Evolutionary conservation across 2,888 invertebrate genomes (phyloP), one percentile per base, ranked within the genome.

Genomic region (Suillia variegata): DNA sequence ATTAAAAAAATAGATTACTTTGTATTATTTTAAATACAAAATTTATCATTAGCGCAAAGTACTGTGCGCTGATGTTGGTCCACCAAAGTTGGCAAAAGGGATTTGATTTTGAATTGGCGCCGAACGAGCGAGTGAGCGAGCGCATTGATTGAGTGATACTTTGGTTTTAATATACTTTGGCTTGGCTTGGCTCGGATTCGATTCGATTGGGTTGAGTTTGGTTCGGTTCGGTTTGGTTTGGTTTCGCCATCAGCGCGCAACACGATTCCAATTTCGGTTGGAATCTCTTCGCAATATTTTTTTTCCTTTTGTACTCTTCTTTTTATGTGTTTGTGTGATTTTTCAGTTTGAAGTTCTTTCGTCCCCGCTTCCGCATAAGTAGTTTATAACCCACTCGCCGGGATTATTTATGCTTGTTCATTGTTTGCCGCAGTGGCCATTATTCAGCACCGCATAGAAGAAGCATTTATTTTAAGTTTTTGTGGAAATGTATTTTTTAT

Each of bases 131-230:
- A n/a, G n/a, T n/a, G n/a, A n/a, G n/a, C n/a, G n/a, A n/a, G n/a
- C n/a, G n/a, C 45, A 45, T 13, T 45, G 45, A 45, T 45, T 45
- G 45, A 45, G 45, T 20, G 45, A 45, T 45, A 45, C 45, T 17
- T 45, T 20, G 45, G 45, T 4, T 45, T 45, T 45, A 45, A 45
- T 45, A 45, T 20, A 17, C 45, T 45, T 45, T 45, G 17, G 38
- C 18, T 45, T n/a, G n/a, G n/a, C n/a, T n/a, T n/a, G n/a, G n/a
- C n/a, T n/a, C n/a, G n/a, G n/a, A n/a, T n/a, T n/a, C n/a, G n/a
- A n/a, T n/a, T n/a, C n/a, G n/a, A n/a, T n/a, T n/a, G n/a, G n/a
- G n/a, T n/a, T n/a, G n/a, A n/a, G n/a, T n/a, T n/a, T n/a, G n/a
- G n/a, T n/a, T n/a, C n/a, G n/a, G n/a, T n/a, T n/a, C n/a, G n/a